Evolutionary conservation across 2,797 vertebrate species (phyloP).

Genomic region (Anniella stebbinsi): DNA sequence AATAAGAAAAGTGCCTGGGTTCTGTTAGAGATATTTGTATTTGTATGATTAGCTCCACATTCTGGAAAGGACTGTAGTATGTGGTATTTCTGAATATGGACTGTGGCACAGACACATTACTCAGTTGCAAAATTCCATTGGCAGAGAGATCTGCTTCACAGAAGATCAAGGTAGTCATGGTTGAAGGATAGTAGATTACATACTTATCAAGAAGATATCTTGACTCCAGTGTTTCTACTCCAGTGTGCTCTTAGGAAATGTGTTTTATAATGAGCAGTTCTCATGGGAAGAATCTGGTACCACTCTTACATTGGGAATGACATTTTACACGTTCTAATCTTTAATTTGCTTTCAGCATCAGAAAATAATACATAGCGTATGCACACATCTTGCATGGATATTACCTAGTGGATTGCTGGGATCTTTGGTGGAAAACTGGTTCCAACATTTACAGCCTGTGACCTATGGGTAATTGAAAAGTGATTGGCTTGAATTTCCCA

Average conservation of each 20-base stretch:
- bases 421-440: background rate
- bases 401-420: background rate
- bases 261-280: background rate
- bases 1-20: background rate
- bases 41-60: background rate
- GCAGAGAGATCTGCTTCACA: background rate
- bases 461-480: background rate
- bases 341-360: background rate
- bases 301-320: background rate
- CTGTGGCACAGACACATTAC: background rate
- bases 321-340: background rate
- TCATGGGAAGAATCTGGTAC: background rate
- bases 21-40: background rate
- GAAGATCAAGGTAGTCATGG: background rate
- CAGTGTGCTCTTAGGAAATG: background rate
- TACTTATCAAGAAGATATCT: background rate
- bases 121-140: background rate
- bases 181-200: background rate
- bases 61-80: background rate
- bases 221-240: background rate
- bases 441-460: background rate
- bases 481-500: fast-evolving
- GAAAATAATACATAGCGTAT: background rate
- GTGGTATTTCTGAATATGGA: background rate
- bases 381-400: background rate